These are phyloP conservation scores for Monomorium pharaonis DNA, from an alignment of 1,140 invertebrate genomes.

Conservation along the genomic window DNA sequence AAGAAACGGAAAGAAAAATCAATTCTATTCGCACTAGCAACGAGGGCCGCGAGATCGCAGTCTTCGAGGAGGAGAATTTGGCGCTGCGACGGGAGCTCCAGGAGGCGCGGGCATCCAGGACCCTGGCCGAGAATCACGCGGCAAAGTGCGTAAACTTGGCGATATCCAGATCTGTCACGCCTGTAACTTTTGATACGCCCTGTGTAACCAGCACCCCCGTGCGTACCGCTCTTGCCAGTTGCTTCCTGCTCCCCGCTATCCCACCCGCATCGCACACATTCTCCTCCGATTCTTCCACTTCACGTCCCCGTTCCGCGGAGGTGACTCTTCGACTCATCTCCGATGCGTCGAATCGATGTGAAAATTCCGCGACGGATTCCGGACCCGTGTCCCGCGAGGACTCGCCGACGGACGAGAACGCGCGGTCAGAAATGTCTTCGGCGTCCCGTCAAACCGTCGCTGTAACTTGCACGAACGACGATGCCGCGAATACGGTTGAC, in stretches of 20 bases:
- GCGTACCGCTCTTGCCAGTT: constrained; percentile 77
- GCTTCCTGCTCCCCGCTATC: constrained; percentile 36
- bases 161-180: constrained; percentile 75
- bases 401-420: not conserved
- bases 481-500: not conserved
- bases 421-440: not conserved
- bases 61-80: constrained; percentile 83
- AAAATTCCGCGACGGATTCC: not conserved
- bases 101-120: constrained; percentile 81
- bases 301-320: constrained; percentile 49
- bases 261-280: not conserved
- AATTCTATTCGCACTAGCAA: constrained; percentile 76
- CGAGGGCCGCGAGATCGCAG: constrained; percentile 82
- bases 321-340: constrained; percentile 5
- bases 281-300: constrained; percentile 36
- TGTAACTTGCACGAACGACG: not conserved
- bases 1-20: constrained; percentile 40
- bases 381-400: not conserved
- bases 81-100: constrained; percentile 82
- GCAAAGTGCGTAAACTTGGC: constrained; percentile 83
- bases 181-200: constrained; percentile 79
- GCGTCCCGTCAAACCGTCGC: not conserved
- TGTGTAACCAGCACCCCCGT: constrained; percentile 83
- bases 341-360: constrained; percentile 20
- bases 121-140: constrained; percentile 76